phyloP scores from a whole-genome alignment of 2,113 vertebrate species.

The Ctenodactylus gundi region DNA sequence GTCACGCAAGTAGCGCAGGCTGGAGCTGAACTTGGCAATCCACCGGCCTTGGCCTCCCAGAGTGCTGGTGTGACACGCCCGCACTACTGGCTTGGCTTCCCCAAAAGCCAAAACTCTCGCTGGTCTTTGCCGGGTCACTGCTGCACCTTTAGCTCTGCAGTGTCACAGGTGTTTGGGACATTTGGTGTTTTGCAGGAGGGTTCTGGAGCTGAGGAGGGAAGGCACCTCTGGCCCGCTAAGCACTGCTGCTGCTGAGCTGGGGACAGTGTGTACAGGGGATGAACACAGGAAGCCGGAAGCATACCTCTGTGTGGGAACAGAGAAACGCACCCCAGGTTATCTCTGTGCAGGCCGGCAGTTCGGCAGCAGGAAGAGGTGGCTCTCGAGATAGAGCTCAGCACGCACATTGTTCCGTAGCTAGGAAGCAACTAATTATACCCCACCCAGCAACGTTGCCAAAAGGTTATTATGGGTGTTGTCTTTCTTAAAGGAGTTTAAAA shows the following conservation, averaged over 20 bases:
- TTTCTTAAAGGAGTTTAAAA: neutral
- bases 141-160: too few relatives aligned
- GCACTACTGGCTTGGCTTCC: too few relatives aligned
- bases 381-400: rapidly evolving
- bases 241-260: neutral
- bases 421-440: neutral
- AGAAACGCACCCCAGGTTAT: neutral
- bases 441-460: neutral
- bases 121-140: neutral
- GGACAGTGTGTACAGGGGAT: neutral
- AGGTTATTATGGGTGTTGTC: slow-evolving; percentile 50
- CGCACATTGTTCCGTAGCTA: neutral
- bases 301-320: neutral
- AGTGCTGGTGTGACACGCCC: neutral
- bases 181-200: neutral
- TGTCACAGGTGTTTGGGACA: too few relatives aligned
- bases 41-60: neutral
- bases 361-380: neutral
- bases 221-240: neutral
- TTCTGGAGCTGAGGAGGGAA: neutral
- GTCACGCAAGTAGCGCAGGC: neutral
- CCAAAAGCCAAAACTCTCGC: neutral
- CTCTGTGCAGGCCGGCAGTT: neutral
- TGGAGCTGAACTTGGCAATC: neutral
- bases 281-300: neutral